Conservation (phyloP, 2,113 vertebrate genomes). For the Macquaria australasica region DNA sequence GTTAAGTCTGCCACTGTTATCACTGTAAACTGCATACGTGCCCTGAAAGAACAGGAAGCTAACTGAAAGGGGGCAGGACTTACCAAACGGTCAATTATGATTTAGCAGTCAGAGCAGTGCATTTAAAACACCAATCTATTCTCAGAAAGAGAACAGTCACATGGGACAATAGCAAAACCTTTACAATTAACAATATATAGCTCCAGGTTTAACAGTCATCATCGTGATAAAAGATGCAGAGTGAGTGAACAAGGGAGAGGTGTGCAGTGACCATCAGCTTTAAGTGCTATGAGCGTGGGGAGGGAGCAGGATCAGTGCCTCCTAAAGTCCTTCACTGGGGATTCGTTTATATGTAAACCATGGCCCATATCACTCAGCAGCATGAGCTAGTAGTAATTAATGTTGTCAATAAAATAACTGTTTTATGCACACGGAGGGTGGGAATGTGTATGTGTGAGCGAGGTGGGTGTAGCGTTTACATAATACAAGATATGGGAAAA, state of each 20-base stretch:
- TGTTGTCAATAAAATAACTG: constrained; percentile 49
- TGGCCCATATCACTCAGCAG: constrained; percentile 28
- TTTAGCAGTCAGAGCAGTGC: background rate
- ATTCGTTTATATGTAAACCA: constrained; percentile 59
- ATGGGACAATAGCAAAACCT: constrained; percentile 9
- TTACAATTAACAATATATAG: background rate
- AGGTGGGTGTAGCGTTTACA: constrained; percentile 28
- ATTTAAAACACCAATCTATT: background rate
- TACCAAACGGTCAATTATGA: background rate
- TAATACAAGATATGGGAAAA: constrained; percentile 19
- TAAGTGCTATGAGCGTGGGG: constrained; percentile 28
- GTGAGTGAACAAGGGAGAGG: constrained; percentile 3
- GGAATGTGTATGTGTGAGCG: background rate
- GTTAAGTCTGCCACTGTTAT: background rate
- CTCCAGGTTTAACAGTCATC: constrained; percentile 8
- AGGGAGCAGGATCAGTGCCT: constrained; percentile 39
- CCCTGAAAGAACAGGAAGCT: background rate
- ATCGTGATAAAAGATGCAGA: constrained; percentile 34
- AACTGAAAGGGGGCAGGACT: background rate
- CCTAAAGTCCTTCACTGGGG: constrained; percentile 47
- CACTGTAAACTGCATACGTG: background rate
- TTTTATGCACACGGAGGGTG: constrained; percentile 15
- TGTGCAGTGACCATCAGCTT: constrained; percentile 11
- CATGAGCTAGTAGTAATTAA: constrained; percentile 50
- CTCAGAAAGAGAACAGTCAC: background rate